These are phyloP conservation scores for Etheostoma cragini DNA, from an alignment of 2,113 vertebrate genomes.

Conservation along the genomic window DNA sequence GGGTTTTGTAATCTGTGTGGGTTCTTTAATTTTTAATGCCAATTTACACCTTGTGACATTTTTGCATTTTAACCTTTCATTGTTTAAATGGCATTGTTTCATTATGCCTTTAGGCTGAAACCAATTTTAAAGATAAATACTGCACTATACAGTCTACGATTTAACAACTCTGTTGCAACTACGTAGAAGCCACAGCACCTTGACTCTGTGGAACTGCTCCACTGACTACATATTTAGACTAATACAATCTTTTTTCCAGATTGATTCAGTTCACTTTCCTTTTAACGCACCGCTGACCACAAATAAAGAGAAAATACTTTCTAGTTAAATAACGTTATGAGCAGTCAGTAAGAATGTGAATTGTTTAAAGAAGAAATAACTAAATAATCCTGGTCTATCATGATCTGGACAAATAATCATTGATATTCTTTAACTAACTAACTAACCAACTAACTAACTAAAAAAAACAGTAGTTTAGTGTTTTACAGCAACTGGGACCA, in stretches of 20 bases:
- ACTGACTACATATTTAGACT: neutral
- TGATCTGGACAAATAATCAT: neutral
- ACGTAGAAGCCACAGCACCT: neutral
- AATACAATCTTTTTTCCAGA: neutral
- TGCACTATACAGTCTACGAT: neutral
- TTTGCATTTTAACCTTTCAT: neutral
- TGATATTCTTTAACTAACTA: neutral
- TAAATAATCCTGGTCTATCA: neutral
- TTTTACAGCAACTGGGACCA: neutral
- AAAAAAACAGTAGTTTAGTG: neutral
- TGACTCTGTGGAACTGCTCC: neutral
- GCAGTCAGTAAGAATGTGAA: too few relatives aligned
- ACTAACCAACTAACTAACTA: too few relatives aligned
- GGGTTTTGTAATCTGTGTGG: too few relatives aligned
- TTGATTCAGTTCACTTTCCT: slow-evolving; percentile 1
- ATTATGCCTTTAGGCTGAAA: neutral
- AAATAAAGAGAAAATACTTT: neutral
- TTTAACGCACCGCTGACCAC: neutral
- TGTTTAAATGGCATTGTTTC: neutral
- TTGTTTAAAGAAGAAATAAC: neutral
- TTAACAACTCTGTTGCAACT: neutral
- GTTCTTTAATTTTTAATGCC: neutral
- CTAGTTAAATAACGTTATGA: too few relatives aligned
- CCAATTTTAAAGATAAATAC: neutral
- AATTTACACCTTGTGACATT: neutral